Conservation (phyloP, 2,888 invertebrate species). For the Dolichomitus sp. region DNA sequence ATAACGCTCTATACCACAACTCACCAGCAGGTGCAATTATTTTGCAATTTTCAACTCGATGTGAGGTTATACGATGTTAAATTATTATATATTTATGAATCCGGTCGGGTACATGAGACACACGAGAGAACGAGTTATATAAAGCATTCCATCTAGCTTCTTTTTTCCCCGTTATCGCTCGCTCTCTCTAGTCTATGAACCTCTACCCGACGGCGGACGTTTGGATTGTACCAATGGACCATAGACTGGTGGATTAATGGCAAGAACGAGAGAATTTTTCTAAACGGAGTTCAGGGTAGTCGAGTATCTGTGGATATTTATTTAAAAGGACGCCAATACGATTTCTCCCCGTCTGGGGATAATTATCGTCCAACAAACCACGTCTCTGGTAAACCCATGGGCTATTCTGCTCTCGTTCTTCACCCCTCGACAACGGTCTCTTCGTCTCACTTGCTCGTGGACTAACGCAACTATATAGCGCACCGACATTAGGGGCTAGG, state of each 20-base stretch:
- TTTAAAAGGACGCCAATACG: constrained; percentile 60
- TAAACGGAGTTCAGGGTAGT: constrained; percentile 39
- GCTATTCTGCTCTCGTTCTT: constrained; percentile 34
- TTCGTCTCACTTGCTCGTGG: constrained; percentile 21
- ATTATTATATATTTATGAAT: constrained; percentile 83
- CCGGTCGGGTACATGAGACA: constrained; percentile 75
- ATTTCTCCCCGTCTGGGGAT: constrained; percentile 67
- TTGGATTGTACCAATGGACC: constrained; percentile 56
- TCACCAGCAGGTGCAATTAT: constrained; percentile 77
- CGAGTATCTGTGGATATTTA: constrained; percentile 59
- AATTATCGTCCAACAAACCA: constrained; percentile 75
- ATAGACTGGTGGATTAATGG: constrained; percentile 58
- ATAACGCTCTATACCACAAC: constrained; percentile 66
- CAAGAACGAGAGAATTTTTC: constrained; percentile 58
- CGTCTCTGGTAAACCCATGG: constrained; percentile 58
- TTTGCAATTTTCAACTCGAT: constrained; percentile 82
- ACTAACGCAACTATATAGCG: constrained; percentile 61
- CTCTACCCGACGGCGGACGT: constrained; percentile 27
- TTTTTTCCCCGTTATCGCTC: neutral
- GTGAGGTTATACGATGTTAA: constrained; percentile 75
- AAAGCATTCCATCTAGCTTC: neutral
- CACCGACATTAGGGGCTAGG: constrained; percentile 76
- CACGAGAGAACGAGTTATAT: constrained; percentile 71
- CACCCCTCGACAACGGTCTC: constrained; percentile 15
- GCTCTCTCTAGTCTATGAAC: constrained; percentile 43